A percentile compares a stretch with the other conserved stretches of the same genome.
phyloP scores from a whole-genome alignment of 2,797 vertebrate genomes.

The Pelodytes ibericus region DNA sequence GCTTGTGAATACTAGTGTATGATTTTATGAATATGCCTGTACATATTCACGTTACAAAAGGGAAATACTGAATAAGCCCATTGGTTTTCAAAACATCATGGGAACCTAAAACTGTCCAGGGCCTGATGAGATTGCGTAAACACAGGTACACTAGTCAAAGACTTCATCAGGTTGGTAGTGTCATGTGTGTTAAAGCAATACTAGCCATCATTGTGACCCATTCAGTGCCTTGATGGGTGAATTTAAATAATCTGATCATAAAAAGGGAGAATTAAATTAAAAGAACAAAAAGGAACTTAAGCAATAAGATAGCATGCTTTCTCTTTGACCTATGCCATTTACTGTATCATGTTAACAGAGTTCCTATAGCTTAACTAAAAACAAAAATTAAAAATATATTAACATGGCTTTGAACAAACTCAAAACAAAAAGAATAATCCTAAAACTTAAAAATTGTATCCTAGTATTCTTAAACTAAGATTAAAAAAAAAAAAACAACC shows the following conservation, averaged over 20 bases:
- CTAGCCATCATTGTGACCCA: no score
- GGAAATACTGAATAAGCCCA: slow-evolving; percentile 58
- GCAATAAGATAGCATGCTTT: slow-evolving; percentile 6
- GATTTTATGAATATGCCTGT: not conserved
- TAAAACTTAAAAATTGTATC: not conserved
- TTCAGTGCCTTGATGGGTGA: no score
- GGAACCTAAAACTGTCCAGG: no score
- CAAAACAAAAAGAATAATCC: not conserved
- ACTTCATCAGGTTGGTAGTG: no score
- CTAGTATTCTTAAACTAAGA: no score
- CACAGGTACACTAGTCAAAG: no score
- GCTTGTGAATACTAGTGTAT: slow-evolving; percentile 26
- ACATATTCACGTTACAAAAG: slow-evolving; percentile 37
- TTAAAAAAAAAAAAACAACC: no score
- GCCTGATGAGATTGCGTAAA: no score
- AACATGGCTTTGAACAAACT: no score
- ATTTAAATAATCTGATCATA: no score
- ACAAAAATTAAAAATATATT: not conserved
- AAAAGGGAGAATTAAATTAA: not conserved
- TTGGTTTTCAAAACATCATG: slow-evolving; percentile 1
- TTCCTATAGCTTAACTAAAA: not conserved
- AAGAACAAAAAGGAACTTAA: not conserved
- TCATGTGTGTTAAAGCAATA: no score
- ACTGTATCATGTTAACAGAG: not conserved
- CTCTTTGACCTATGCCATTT: not conserved